Conservation (phyloP, 2,888 invertebrate species). For the Amaurobius ferox region DNA sequence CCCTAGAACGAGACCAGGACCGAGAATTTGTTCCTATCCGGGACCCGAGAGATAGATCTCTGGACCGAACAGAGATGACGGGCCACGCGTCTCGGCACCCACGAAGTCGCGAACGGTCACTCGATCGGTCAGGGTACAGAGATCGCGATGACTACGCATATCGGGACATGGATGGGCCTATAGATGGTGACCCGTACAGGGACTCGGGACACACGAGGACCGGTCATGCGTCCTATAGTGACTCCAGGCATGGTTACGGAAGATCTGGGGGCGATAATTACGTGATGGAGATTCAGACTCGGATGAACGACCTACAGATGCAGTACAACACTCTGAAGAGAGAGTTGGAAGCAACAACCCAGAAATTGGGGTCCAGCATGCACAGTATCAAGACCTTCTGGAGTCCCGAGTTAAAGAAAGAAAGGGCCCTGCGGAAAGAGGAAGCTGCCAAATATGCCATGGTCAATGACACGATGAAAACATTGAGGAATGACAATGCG, state of each 20-base stretch:
- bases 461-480: slow-evolving; percentile 96
- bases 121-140: slow-evolving; percentile 80
- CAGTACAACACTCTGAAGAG: slow-evolving; percentile 94
- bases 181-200: slow-evolving; percentile 54
- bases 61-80: slow-evolving; percentile 79
- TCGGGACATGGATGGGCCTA: slow-evolving; percentile 63
- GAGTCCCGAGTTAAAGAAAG: slow-evolving; percentile 99
- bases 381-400: slow-evolving; percentile 99
- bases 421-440: slow-evolving; percentile 95
- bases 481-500: slow-evolving; percentile 97
- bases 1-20: slow-evolving; percentile 84
- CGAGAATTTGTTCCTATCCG: slow-evolving; percentile 91
- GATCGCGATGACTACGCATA: slow-evolving; percentile 73
- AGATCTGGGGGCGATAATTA: slow-evolving; percentile 81
- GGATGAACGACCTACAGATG: slow-evolving; percentile 95
- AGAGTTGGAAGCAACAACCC: slow-evolving; percentile 95
- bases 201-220: slow-evolving; percentile 36
- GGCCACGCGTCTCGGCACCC: slow-evolving; percentile 68
- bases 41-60: slow-evolving; percentile 82
- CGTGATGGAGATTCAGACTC: slow-evolving; percentile 92
- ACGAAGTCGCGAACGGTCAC: slow-evolving; percentile 81
- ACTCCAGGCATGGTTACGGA: slow-evolving; percentile 71
- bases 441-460: slow-evolving; percentile 98
- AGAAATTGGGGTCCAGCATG: slow-evolving; percentile 98
- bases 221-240: slow-evolving; percentile 26